Conservation (phyloP, 1,140 invertebrate species). For the Papilio polyxenes region DNA sequence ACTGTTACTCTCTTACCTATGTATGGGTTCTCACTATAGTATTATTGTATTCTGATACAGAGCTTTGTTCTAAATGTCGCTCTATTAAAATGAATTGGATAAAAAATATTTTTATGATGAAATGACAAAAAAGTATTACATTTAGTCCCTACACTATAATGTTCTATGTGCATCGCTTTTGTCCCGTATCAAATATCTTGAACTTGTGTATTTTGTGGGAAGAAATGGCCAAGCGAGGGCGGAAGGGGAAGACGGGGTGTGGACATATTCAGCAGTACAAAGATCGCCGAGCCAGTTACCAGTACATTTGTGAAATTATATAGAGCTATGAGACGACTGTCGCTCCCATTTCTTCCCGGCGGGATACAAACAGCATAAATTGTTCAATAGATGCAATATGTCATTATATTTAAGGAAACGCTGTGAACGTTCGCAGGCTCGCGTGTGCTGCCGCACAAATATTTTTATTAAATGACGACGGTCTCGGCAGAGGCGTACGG, state of each 20-base stretch:
- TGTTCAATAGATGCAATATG: constrained; percentile 68
- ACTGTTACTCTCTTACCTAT: constrained; percentile 41
- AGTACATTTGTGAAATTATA: constrained; percentile 44
- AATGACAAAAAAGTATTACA: constrained; percentile 77
- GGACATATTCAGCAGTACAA: constrained; percentile 67
- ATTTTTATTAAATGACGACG: constrained; percentile 59
- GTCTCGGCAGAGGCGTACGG: constrained; percentile 74
- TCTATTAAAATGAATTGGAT: constrained; percentile 60
- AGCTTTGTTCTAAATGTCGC: constrained; percentile 57
- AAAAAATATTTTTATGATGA: constrained; percentile 76
- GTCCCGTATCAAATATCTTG: constrained; percentile 49
- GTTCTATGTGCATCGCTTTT: constrained; percentile 54
- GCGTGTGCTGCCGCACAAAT: constrained; percentile 79
- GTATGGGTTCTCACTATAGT: constrained; percentile 44
- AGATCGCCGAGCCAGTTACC: constrained; percentile 75
- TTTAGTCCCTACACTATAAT: constrained; percentile 62
- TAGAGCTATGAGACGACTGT: constrained; percentile 41
- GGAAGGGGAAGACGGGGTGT: constrained; percentile 23
- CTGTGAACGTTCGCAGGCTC: constrained; percentile 71
- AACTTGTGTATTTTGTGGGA: constrained; percentile 52
- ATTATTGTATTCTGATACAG: constrained; percentile 48
- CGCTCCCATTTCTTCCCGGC: constrained; percentile 61
- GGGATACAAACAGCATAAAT: constrained; percentile 48
- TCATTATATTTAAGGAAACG: constrained; percentile 67
- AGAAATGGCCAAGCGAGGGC: constrained; percentile 52